Percentiles rank a stretch among this genome's conserved stretches.
Evolutionary conservation across 2,797 vertebrate genomes (phyloP).

Genomic region (Tadarida brasiliensis): DNA sequence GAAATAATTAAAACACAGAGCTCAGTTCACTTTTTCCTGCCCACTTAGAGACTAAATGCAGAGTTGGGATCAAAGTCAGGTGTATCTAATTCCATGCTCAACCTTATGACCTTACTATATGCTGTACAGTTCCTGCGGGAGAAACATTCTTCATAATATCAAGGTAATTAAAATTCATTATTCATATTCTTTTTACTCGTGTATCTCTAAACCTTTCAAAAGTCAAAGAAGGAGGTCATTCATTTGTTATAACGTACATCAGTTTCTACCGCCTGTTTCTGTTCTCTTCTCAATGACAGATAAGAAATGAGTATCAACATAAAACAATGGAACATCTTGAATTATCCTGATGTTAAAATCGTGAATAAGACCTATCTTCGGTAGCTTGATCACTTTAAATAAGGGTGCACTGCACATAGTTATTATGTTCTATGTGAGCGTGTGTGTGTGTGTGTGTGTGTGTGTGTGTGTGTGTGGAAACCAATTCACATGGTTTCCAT

Average conservation of each 20-base stretch:
- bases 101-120: neutral
- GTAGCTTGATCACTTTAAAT: neutral
- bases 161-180: neutral
- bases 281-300: neutral
- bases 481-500: neutral
- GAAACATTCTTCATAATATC: neutral
- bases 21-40: neutral
- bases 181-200: neutral
- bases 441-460: neutral
- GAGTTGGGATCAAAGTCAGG: neutral
- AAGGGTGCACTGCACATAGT: neutral
- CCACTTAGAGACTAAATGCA: neutral
- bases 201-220: neutral
- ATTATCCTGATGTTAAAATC: neutral
- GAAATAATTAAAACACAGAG: neutral
- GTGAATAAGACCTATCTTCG: neutral
- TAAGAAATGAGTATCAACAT: neutral
- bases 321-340: neutral
- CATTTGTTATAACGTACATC: neutral
- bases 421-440: neutral
- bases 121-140: neutral
- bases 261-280: conserved; percentile 3
- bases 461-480: neutral
- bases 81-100: neutral
- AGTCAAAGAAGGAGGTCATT: neutral